These are phyloP conservation scores for Microctonus brassicae DNA, from an alignment of 2,888 invertebrate species.

Conservation along the genomic window DNA sequence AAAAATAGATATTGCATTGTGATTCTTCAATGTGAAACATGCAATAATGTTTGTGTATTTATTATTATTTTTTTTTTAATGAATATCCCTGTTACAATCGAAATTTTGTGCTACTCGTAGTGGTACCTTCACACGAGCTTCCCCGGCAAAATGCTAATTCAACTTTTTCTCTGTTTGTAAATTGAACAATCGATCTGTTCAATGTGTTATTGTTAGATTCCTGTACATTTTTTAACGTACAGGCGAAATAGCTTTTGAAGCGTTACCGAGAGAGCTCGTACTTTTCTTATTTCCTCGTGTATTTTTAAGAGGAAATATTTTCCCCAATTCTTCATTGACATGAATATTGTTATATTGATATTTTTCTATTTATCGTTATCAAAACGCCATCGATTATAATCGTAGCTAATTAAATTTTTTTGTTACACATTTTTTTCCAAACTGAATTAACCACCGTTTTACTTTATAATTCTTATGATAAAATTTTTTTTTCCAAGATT, in stretches of 20 bases:
- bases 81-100: conserved; percentile 16
- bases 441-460: background rate
- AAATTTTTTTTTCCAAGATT: conserved; percentile 16
- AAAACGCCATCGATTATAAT: conserved; percentile 35
- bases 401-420: conserved; percentile 34
- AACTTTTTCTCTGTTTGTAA: background rate
- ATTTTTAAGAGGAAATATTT: conserved; percentile 1
- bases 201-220: background rate
- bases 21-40: conserved; percentile 18
- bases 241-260: background rate
- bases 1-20: conserved; percentile 60
- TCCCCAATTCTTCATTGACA: background rate
- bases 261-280: conserved; percentile 24
- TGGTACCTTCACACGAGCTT: conserved; percentile 45
- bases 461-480: background rate
- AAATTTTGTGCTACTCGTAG: conserved; percentile 48
- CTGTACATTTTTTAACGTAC: background rate
- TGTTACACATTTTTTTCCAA: conserved; percentile 29
- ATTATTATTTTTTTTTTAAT: conserved; percentile 17
- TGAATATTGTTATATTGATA: conserved; percentile 28
- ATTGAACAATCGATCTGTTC: too few species aligned
- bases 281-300: conserved; percentile 45
- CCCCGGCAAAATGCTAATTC: conserved; percentile 17
- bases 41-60: conserved; percentile 27
- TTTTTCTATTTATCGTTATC: conserved; percentile 40